phyloP scores from a whole-genome alignment of 2,888 invertebrate genomes.

The Lacanobia oleracea region DNA sequence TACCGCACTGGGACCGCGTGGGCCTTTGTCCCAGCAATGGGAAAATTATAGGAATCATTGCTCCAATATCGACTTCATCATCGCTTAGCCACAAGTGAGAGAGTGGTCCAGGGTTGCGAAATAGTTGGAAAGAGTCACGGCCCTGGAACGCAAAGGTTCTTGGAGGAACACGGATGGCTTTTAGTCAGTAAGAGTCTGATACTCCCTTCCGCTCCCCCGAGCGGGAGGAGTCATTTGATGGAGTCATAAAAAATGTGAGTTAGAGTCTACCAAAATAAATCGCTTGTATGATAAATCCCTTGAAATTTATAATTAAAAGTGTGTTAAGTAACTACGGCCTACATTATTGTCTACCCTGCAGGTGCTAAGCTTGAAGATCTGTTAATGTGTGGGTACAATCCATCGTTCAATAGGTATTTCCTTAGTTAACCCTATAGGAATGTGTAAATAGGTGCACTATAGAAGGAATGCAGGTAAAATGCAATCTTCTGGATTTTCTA shows the following conservation, averaged over 20 bases:
- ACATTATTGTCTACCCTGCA: conserved; percentile 49
- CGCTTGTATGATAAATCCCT: conserved; percentile 2
- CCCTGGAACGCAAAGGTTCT: no score
- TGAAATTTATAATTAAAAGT: neutral
- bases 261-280: neutral
- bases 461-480: conserved; percentile 48
- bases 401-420: conserved; percentile 22
- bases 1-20: no score
- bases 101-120: no score
- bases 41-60: no score
- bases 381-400: conserved; percentile 40
- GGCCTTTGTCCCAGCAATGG: no score
- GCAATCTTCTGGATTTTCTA: conserved; percentile 19
- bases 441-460: conserved; percentile 57
- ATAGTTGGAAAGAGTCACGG: no score
- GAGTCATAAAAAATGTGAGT: neutral
- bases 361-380: conserved; percentile 53
- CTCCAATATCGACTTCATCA: neutral
- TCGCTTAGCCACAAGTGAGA: neutral
- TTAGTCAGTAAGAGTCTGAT: no score
- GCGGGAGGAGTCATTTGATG: neutral
- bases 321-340: conserved; percentile 36
- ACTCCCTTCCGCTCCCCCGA: no score
- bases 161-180: no score
- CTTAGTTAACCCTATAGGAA: conserved; percentile 45